These are phyloP conservation scores for Aphelenchoides bicaudatus DNA, from an alignment of 2,888 invertebrate genomes.

Conservation along the genomic window DNA sequence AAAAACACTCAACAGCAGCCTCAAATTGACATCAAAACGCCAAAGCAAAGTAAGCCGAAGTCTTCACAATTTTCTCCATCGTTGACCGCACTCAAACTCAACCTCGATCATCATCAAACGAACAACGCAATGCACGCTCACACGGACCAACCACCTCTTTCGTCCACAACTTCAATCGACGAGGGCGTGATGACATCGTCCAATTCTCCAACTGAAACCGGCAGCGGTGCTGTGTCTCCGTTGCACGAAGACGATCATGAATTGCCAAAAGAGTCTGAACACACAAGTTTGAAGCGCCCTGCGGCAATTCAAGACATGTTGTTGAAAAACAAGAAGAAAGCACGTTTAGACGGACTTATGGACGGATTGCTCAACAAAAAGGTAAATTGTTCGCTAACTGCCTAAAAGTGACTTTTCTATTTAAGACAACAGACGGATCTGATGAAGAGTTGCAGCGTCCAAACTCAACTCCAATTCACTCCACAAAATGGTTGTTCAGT, in stretches of 20 bases:
- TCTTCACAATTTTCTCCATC: too few species aligned
- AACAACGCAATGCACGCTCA: not conserved
- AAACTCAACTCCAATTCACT: not conserved
- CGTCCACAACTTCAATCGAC: slow-evolving; percentile 12
- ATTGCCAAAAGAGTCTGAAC: slow-evolving; percentile 37
- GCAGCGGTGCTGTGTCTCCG: slow-evolving; percentile 9
- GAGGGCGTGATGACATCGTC: slow-evolving; percentile 17
- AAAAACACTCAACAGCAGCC: too few species aligned
- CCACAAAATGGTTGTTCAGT: not conserved
- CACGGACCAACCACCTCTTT: slow-evolving; percentile 9
- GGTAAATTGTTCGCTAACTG: not conserved
- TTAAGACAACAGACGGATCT: too few species aligned
- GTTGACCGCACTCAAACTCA: slow-evolving; percentile 5
- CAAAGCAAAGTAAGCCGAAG: too few species aligned
- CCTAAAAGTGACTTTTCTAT: not conserved
- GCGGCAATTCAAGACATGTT: slow-evolving; percentile 42
- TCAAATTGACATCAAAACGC: too few species aligned
- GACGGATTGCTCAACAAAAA: not conserved
- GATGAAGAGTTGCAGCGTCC: not conserved
- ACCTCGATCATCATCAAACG: not conserved
- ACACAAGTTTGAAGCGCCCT: slow-evolving; percentile 33
- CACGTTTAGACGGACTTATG: slow-evolving; percentile 27
- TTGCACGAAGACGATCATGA: slow-evolving; percentile 3
- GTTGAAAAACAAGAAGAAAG: slow-evolving; percentile 31
- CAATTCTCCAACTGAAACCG: slow-evolving; percentile 11